These are phyloP conservation scores for Calliopum simillimum DNA, from an alignment of 2,888 invertebrate genomes.

Conservation along the genomic window DNA sequence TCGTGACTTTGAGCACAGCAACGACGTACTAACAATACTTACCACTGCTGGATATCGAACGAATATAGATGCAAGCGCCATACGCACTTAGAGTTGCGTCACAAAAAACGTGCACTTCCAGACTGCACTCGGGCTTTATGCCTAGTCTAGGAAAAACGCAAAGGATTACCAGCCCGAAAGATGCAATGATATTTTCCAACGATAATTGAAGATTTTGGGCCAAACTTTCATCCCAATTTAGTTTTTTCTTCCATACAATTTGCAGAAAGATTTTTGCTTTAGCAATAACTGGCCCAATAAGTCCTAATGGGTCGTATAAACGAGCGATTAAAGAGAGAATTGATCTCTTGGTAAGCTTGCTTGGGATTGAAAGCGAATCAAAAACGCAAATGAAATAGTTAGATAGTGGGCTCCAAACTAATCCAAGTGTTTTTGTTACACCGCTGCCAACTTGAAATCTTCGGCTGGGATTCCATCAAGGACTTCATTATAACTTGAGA, in stretches of 20 bases:
- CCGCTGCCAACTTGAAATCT: slow-evolving; percentile 3
- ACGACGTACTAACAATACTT: no score
- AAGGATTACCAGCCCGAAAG: background rate
- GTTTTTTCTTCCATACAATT: slow-evolving; percentile 41
- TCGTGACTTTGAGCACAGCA: no score
- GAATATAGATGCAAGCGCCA: background rate
- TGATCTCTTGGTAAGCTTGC: background rate
- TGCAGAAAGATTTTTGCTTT: slow-evolving; percentile 45
- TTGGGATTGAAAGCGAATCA: background rate
- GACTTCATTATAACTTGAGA: slow-evolving; percentile 3
- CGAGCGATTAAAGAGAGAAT: background rate
- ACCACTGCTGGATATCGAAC: no score
- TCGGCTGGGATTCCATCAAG: slow-evolving; percentile 2
- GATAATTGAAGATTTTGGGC: slow-evolving; percentile 2
- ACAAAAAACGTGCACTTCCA: slow-evolving; percentile 6
- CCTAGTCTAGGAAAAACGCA: background rate
- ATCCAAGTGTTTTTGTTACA: background rate
- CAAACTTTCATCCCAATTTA: slow-evolving; percentile 42
- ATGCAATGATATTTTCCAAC: no score
- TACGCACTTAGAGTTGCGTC: slow-evolving; percentile 1
- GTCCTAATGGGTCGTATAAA: slow-evolving; percentile 72
- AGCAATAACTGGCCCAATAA: slow-evolving; percentile 59
- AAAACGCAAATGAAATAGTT: slow-evolving; percentile 10
- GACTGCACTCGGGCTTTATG: background rate
- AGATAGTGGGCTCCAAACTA: slow-evolving; percentile 1